Percentiles rank a stretch among this genome's conserved stretches.
Conservation (phyloP, 2,888 invertebrate species). For the Himalopsyche kuldschensis region DNA sequence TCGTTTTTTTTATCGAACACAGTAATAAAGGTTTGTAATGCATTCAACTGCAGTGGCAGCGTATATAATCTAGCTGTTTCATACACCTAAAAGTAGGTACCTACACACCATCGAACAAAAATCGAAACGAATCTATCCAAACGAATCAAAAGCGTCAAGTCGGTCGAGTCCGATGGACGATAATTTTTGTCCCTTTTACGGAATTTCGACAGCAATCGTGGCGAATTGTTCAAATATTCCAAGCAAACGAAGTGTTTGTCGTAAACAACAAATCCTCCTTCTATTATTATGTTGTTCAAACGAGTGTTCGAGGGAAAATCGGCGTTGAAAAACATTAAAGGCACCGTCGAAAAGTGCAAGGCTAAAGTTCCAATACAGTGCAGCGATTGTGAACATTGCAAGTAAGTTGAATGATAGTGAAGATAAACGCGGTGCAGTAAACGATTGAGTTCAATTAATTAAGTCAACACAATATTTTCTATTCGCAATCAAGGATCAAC, state of each 20-base stretch:
- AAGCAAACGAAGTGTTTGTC: conserved; percentile 52
- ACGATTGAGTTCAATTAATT: too few relatives aligned
- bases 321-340: conserved; percentile 49
- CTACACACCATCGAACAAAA: neutral
- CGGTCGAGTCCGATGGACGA: conserved; percentile 60
- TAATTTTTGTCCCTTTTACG: conserved; percentile 48
- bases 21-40: neutral
- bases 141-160: conserved; percentile 14
- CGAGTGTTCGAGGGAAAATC: conserved; percentile 61
- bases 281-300: conserved; percentile 61
- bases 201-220: conserved; percentile 51
- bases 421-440: neutral
- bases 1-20: neutral
- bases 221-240: conserved; percentile 56
- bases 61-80: neutral
- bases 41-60: neutral
- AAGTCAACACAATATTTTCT: too few relatives aligned
- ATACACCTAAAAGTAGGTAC: neutral
- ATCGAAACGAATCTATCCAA: too few relatives aligned
- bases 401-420: conserved; percentile 47
- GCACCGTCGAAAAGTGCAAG: conserved; percentile 54
- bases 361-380: conserved; percentile 55
- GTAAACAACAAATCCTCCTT: conserved; percentile 57
- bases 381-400: conserved; percentile 54
- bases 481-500: neutral